Base-by-base conservation (phyloP, 53 echinoderm and acorn worm genomes). In the Temnopleurus reevesii region DNA sequence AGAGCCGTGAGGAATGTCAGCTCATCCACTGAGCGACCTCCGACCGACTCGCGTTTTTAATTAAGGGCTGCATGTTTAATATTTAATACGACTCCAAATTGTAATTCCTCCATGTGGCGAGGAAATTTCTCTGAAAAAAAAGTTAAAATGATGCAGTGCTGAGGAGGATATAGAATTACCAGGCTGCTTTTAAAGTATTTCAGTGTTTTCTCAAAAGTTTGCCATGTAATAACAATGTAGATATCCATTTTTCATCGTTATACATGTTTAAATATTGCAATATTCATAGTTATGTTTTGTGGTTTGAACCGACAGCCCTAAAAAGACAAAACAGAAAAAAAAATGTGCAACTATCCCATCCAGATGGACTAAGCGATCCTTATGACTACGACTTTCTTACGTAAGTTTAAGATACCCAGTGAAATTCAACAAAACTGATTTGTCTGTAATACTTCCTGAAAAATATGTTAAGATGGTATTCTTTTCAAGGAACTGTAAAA, bases 1-100 rank as follows among this genome's bases (percentile, higher is more conserved):
- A 91, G 35, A 64, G 91, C 5, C 77, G 84, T 12, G 29, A 51
- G 5, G 77, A 92, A 51, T 94, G 94, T 80, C 44, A 80, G n/a
- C 91, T 90, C 66, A 77, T 56, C 81, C 60, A 90, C 53, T 79
- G 35, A 38, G 21, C 41, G 41, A 21, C 21, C 7, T 79, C 46
- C 26, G 30, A 46, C 46, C 10, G 46, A 21, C 12, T 24, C 17
- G 23, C 13, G 15, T 17, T 26, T 59, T 17, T 21, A 47, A 49
- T 12, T 46, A 13, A 47, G 46, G 79, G 49, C 79, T 79, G 15
- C 79, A 49, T 26, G 27, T 17, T 47, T 79, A 18, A 10, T 28
- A n/a, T 49, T 5, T 49, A 7, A 21, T 15, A 9, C 9, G 15
- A 49, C 49, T 49, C 15, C 15, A 12, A 12, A 15, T 15, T 15